Evolutionary conservation across 1,140 invertebrate species (phyloP), one percentile per base, ranked within the genome.

Genomic region (Pseudomyrmex flavicornis): DNA sequence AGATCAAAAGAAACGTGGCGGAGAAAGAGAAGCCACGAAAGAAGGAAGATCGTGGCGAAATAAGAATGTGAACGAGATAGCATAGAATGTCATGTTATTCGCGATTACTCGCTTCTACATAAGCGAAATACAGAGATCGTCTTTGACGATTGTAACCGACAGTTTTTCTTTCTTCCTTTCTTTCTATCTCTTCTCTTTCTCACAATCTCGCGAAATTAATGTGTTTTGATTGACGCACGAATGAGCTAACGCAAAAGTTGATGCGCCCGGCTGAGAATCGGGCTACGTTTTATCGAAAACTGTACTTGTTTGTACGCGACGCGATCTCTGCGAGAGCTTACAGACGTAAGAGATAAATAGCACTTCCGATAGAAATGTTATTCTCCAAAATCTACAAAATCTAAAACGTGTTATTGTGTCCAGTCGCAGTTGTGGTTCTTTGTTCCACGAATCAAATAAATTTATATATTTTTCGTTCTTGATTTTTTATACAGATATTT

Each of bases 91-190:
- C 65, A 59, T 59, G 76, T 79, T 79, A 79, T 79, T 79, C 65
- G 65, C 44, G 76, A 79, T 79, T 79, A 79, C 65, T 79, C 65
- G 76, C 54, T 44, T 79, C 76, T 66, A 70, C 76, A 65, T 79
- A 79, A 70, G 76, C 65, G 76, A 79, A 79, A 79, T 66, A 79
- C 69, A 79, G 76, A 79, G 76, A 79, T 79, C 76, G 76, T 70
- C 17, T 17, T 17, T 79, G 63, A 69, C 75, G 52, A 79, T 20
- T 66, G 59, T 59, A 79, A 44, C 76, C 58, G 5, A 65, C 26
- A 17, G 2, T 26, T 5, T n/a, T n/a, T n/a, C n/a, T n/a, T n/a
- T 20, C 50, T 9, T 26, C 20, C 22, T 12, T 5, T 63, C 13
- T 68, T 50, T 66, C 50, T 66, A 1, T 22, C 17, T 56, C 3